A percentile compares a stretch with the other conserved stretches of the same genome.
phyloP scores from a whole-genome alignment of 1,140 invertebrate species.

The Megathymus violae region DNA sequence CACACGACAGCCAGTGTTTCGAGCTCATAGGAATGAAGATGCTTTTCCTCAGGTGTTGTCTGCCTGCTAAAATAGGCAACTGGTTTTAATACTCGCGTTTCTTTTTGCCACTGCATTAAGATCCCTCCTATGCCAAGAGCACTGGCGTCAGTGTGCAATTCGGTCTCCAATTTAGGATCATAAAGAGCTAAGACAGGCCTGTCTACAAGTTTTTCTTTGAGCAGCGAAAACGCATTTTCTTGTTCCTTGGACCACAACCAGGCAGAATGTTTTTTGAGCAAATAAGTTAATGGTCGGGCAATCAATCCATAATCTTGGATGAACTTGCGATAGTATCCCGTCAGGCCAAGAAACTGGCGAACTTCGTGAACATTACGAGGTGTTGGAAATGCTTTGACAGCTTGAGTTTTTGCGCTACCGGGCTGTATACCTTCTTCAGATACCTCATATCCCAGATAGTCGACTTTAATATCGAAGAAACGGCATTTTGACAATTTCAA shows the following conservation, averaged over 20 bases:
- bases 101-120: slow-evolving; percentile 38
- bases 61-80: slow-evolving; percentile 48
- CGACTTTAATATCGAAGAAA: slow-evolving; percentile 33
- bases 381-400: slow-evolving; percentile 36
- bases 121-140: slow-evolving; percentile 51
- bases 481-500: slow-evolving; percentile 41
- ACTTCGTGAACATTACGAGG: slow-evolving; percentile 41
- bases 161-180: slow-evolving; percentile 50
- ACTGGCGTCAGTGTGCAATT: slow-evolving; percentile 49
- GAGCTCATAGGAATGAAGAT: slow-evolving; percentile 78
- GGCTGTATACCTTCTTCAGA: slow-evolving; percentile 40
- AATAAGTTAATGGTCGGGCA: slow-evolving; percentile 23
- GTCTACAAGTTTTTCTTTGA: slow-evolving; percentile 40
- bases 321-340: slow-evolving; percentile 27
- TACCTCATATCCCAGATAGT: slow-evolving; percentile 47
- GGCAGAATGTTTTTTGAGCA: slow-evolving; percentile 25
- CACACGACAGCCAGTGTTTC: slow-evolving; percentile 55
- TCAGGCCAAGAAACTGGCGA: slow-evolving; percentile 37
- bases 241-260: slow-evolving; percentile 27
- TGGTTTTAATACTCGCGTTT: slow-evolving; percentile 23
- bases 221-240: slow-evolving; percentile 26
- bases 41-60: slow-evolving; percentile 63
- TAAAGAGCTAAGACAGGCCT: slow-evolving; percentile 60
- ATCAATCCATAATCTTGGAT: slow-evolving; percentile 24
- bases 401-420: slow-evolving; percentile 33